Evolutionary conservation across 2,113 vertebrate species (phyloP), one percentile per base, ranked within the genome.

Genomic region (Hemiprocne comata): DNA sequence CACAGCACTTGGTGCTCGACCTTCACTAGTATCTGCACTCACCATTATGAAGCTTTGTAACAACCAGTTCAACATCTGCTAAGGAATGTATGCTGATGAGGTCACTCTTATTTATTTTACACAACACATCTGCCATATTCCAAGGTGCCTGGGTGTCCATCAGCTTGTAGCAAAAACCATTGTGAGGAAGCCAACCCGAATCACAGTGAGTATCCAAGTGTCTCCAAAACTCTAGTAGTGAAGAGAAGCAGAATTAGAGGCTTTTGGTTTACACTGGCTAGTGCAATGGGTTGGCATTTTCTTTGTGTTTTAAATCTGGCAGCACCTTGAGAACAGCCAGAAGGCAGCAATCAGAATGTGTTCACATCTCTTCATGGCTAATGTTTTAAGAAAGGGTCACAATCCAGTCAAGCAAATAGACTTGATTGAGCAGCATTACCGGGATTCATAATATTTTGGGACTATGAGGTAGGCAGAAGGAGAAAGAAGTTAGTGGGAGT

Each of bases 51-150:
- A 99, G 98, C 72, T 97, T 95, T 50, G 98, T 98, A 96, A 98
- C 98, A 88, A 99, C 89, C 94, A 99, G 94, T 87, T 99, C 99
- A 7, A 99, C 98, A 86, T 98, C 99, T 69, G 99, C 98, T 82
- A 99, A 95, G 5, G 98, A 99, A 96, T 99, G 99, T 44, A 99
- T 77, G 96, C 98, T 99, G 95, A 99, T 98, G 61, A 99, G 98
- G 34, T 97, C 93, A 40, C 97, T 97, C 4, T 55, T 31, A 8
- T 94, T 94, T 40, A 17, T 42, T 72, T 91, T 90, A 95, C 99
- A 99, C 65, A 86, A 44, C 10, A 28, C 16, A 34, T 92, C 76
- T 25, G 99, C 99, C 0, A 53, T 65, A 9, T 38, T 64, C 93
- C 99, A 99, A 46, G 84, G 87, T 21, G 8, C 90, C 26, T 87